phyloP scores from a whole-genome alignment of 2,113 vertebrate genomes.

The Diglossa brunneiventris region DNA sequence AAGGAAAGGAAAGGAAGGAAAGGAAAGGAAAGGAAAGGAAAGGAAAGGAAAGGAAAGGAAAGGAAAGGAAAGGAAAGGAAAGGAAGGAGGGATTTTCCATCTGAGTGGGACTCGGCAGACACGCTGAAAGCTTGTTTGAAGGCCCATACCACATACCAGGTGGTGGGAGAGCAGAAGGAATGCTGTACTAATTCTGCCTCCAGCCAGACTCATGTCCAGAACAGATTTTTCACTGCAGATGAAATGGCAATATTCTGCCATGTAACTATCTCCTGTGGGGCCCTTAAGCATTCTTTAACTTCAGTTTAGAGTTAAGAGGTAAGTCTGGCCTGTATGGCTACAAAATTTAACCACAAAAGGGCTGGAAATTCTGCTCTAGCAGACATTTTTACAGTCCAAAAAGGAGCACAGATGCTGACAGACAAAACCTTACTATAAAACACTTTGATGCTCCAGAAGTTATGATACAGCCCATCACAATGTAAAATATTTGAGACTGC shows the following conservation, averaged over 20 bases:
- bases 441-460: not conserved
- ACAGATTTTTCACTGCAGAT: not conserved
- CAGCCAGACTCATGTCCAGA: slow-evolving; percentile 32
- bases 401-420: not conserved
- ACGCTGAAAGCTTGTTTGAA: slow-evolving; percentile 22
- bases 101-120: not conserved
- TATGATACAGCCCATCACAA: not conserved
- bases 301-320: not conserved
- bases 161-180: slow-evolving; percentile 47
- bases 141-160: slow-evolving; percentile 29
- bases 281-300: not conserved
- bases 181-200: slow-evolving; percentile 35
- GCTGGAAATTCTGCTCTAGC: slow-evolving; percentile 7
- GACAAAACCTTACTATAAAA: not conserved
- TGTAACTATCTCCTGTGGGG: slow-evolving; percentile 15
- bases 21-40: too few relatives aligned
- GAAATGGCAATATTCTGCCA: not conserved
- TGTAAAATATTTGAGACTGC: not conserved
- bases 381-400: not conserved
- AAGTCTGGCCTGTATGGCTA: not conserved
- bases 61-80: not conserved
- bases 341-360: slow-evolving; percentile 28
- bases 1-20: too few relatives aligned
- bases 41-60: too few relatives aligned
- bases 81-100: not conserved